Evolutionary conservation across 2,888 invertebrate species (phyloP).

Genomic region (Geotrupes spiniger): DNA sequence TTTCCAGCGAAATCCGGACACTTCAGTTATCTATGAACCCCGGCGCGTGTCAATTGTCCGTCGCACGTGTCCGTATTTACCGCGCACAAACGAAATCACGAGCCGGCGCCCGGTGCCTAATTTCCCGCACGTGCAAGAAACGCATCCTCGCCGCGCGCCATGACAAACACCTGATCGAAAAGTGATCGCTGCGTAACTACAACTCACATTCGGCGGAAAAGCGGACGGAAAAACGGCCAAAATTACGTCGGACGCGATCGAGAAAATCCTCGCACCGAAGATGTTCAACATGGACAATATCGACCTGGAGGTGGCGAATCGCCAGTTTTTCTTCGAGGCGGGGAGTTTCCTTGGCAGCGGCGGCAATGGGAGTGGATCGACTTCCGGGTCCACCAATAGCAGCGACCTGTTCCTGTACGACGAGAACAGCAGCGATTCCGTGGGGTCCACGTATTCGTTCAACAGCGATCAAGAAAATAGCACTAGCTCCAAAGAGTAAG

Average conservation of each 20-base stretch:
- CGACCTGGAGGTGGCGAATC: conserved; percentile 65
- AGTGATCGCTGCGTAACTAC: no score
- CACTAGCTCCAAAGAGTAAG: conserved; percentile 65
- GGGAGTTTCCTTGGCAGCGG: conserved; percentile 49
- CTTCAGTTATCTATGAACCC: conserved; percentile 32
- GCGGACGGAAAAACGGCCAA: no score
- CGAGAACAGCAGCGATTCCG: conserved; percentile 59
- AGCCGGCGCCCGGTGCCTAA: no score
- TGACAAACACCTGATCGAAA: no score
- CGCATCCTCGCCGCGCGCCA: no score
- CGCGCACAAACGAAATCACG: conserved; percentile 20
- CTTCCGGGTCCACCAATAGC: conserved; percentile 58
- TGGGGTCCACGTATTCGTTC: conserved; percentile 66
- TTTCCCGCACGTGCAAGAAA: no score
- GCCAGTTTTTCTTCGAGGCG: conserved; percentile 62
- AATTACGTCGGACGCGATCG: conserved; percentile 14
- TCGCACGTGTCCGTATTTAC: conserved; percentile 32
- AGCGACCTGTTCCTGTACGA: conserved; percentile 70
- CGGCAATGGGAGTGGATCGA: conserved; percentile 50
- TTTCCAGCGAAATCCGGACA: conserved; percentile 33
- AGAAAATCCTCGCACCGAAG: conserved; percentile 25
- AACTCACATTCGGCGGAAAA: no score
- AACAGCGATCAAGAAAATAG: conserved; percentile 82
- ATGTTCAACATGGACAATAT: conserved; percentile 68
- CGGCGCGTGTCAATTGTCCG: conserved; percentile 36